These are phyloP conservation scores for Suillia variegata DNA, from an alignment of 2,888 invertebrate genomes.

Conservation along the genomic window DNA sequence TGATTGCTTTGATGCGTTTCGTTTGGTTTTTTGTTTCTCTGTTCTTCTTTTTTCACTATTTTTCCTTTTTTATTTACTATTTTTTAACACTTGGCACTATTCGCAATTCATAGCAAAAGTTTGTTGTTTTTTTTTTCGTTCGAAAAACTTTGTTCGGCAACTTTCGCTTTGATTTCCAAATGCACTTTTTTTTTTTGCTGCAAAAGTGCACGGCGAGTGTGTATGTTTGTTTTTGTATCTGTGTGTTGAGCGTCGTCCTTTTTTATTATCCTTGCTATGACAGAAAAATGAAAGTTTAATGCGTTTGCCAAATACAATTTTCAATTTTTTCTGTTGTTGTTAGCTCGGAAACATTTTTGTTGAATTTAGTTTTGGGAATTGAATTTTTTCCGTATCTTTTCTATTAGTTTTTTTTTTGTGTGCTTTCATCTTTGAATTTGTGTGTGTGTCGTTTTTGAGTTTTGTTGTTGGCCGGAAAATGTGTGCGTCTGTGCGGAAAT, in stretches of 20 bases:
- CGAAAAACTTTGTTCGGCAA: conserved; percentile 29
- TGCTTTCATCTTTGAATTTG: no score
- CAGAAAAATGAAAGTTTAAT: conserved; percentile 57
- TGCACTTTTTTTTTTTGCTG: conserved; percentile 19
- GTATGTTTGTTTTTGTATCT: conserved; percentile 6
- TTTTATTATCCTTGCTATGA: conserved; percentile 37
- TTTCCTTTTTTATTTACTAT: not conserved
- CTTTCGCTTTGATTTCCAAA: conserved; percentile 51
- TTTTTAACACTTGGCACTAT: conserved; percentile 22
- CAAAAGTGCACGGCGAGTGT: no score
- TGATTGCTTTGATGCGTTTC: conserved; percentile 52
- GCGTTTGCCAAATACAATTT: conserved; percentile 55
- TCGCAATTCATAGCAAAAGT: conserved; percentile 50
- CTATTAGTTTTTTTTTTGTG: conserved; percentile 27
- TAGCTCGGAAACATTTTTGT: conserved; percentile 28
- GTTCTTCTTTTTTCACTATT: not conserved
- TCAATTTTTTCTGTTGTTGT: conserved; percentile 36
- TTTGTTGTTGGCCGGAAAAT: conserved; percentile 49
- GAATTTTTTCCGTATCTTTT: conserved; percentile 32
- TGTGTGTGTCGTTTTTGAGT: no score
- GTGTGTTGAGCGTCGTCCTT: conserved; percentile 5
- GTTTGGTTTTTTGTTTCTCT: conserved; percentile 51
- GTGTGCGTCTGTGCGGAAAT: conserved; percentile 59
- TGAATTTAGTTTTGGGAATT: conserved; percentile 38
- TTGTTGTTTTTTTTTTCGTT: no score